phyloP scores from a whole-genome alignment of 2,888 invertebrate genomes.

The Beris morrisii region DNA sequence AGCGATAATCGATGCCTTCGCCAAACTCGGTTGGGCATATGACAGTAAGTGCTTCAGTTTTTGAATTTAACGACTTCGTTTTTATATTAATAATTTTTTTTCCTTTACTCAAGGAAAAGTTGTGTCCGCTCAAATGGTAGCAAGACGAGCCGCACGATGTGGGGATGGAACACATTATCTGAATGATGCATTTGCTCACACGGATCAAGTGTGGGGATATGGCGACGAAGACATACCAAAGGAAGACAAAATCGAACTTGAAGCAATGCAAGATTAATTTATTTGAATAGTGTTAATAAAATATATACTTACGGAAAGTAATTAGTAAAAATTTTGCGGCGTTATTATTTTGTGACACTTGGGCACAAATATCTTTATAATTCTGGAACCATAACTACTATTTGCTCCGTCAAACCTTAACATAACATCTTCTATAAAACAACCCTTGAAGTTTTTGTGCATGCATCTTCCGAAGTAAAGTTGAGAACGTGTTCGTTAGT shows the following conservation, averaged over 20 bases:
- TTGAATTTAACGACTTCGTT: not conserved
- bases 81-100: not conserved
- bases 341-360: no score
- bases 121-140: slow-evolving; percentile 62
- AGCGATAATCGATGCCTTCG: slow-evolving; percentile 76
- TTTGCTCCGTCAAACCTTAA: no score
- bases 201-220: slow-evolving; percentile 63
- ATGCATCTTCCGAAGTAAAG: no score
- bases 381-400: no score
- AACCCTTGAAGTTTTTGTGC: no score
- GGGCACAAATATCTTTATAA: no score
- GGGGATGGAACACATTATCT: slow-evolving; percentile 63
- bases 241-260: slow-evolving; percentile 62
- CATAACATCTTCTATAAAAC: no score
- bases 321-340: no score
- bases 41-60: slow-evolving; percentile 61
- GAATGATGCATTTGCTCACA: slow-evolving; percentile 51
- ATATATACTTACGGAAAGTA: no score
- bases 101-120: slow-evolving; percentile 56
- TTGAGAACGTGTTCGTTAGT: no score
- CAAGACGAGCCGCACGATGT: slow-evolving; percentile 60
- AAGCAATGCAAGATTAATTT: slow-evolving; percentile 58
- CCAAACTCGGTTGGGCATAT: slow-evolving; percentile 79
- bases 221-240: slow-evolving; percentile 62
- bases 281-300: not conserved